Conservation (phyloP, 2,888 invertebrate species). For the Scotopteryx bipunctaria region DNA sequence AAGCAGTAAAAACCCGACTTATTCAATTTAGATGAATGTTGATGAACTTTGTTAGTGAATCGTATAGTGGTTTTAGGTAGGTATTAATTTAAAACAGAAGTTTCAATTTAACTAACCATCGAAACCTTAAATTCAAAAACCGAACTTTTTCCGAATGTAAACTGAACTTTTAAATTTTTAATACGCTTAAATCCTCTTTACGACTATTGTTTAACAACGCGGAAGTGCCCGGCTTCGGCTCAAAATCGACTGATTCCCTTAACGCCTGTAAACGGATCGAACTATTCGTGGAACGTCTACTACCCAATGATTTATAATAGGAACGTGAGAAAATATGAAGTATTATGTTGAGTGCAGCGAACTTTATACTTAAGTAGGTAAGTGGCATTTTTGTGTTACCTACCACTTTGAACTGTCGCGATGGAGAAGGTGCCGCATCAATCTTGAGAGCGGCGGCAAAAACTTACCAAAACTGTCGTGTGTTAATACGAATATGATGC, state of each 20-base stretch:
- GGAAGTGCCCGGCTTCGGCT: constrained; percentile 59
- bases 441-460: constrained; percentile 16
- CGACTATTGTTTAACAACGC: constrained; percentile 48
- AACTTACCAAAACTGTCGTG: constrained; percentile 7
- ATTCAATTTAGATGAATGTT: too few relatives aligned
- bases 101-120: neutral
- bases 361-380: too few relatives aligned
- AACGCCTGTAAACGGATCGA: constrained; percentile 64
- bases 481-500: constrained; percentile 10
- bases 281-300: constrained; percentile 73
- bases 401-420: constrained; percentile 20
- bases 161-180: constrained; percentile 2
- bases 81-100: too few relatives aligned
- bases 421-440: constrained; percentile 23
- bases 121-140: neutral
- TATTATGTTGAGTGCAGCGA: constrained; percentile 45
- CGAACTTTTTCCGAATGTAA: constrained; percentile 5
- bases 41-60: too few relatives aligned
- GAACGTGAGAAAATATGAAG: constrained; percentile 68
- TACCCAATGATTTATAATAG: constrained; percentile 65
- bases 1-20: too few relatives aligned
- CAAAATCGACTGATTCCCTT: constrained; percentile 65
- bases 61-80: too few relatives aligned
- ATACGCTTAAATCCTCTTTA: constrained; percentile 20
- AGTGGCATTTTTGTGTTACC: constrained; percentile 21